These are phyloP conservation scores for Falco peregrinus DNA, from an alignment of 2,797 vertebrate species.

Conservation along the genomic window DNA sequence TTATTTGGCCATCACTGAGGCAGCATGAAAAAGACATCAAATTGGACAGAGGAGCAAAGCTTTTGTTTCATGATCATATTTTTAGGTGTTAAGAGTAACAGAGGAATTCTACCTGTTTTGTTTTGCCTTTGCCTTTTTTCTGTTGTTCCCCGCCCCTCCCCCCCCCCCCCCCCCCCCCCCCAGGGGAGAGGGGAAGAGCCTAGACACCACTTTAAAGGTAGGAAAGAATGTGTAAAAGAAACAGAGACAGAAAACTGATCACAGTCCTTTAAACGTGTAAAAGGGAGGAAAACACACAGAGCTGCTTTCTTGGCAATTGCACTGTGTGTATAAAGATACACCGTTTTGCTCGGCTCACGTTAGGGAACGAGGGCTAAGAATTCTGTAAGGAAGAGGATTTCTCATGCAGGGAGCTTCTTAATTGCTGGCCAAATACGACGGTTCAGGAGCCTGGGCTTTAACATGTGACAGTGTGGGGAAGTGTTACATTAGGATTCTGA, in stretches of 20 bases:
- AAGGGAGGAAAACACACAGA: slow-evolving; percentile 30
- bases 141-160: neutral
- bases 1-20: slow-evolving; percentile 87
- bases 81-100: slow-evolving; percentile 72
- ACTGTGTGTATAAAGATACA: slow-evolving; percentile 35
- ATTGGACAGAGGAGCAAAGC: slow-evolving; percentile 80
- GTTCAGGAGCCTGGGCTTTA: neutral
- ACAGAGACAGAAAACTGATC: slow-evolving; percentile 23
- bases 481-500: slow-evolving; percentile 39
- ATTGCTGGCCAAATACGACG: slow-evolving; percentile 45
- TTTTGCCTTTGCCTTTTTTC: neutral
- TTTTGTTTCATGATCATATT: slow-evolving; percentile 81
- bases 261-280: slow-evolving; percentile 32
- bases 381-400: slow-evolving; percentile 25
- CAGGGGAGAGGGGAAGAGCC: neutral
- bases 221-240: neutral
- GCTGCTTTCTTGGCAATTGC: slow-evolving; percentile 40
- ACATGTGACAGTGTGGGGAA: neutral
- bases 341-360: slow-evolving; percentile 9
- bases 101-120: slow-evolving; percentile 63
- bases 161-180: no score
- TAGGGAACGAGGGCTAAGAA: slow-evolving; percentile 8
- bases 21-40: slow-evolving; percentile 86
- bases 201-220: slow-evolving; percentile 20
- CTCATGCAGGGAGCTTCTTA: slow-evolving; percentile 37